phyloP scores from a whole-genome alignment of 1,140 invertebrate genomes.

The Drosophila insularis region DNA sequence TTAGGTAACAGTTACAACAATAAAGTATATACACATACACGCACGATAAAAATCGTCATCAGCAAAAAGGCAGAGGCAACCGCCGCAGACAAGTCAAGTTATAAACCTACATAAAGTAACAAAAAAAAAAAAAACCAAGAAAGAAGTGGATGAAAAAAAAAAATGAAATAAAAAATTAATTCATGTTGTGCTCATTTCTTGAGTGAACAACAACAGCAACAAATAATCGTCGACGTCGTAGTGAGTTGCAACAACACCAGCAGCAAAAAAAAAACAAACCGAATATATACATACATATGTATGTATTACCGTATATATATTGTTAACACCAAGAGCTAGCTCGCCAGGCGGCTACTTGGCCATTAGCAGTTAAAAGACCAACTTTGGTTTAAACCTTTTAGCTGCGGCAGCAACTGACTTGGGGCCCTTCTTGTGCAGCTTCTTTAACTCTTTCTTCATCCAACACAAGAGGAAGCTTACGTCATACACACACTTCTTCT shows the following conservation, averaged over 20 bases:
- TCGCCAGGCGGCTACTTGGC: neutral
- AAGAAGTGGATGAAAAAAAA: neutral
- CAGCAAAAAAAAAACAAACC: constrained; percentile 37
- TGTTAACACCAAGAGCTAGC: constrained; percentile 28
- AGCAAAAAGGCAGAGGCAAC: constrained; percentile 24
- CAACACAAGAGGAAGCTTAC: constrained; percentile 23
- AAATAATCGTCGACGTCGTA: constrained; percentile 29
- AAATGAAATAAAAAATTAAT: constrained; percentile 65
- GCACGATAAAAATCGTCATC: constrained; percentile 38
- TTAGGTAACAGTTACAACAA: constrained; percentile 77
- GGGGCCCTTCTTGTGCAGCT: constrained; percentile 26
- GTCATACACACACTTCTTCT: constrained; percentile 30
- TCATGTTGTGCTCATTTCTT: constrained; percentile 78
- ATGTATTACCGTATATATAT: too few relatives aligned
- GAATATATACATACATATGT: too few relatives aligned
- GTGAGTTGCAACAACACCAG: constrained; percentile 29
- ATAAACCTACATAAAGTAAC: constrained; percentile 74
- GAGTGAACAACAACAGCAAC: constrained; percentile 47
- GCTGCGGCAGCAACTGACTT: neutral
- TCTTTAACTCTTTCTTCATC: constrained; percentile 24
- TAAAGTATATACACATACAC: constrained; percentile 35
- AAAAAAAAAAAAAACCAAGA: constrained; percentile 20
- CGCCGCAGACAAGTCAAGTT: constrained; percentile 48
- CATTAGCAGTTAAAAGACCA: neutral
- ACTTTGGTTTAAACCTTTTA: constrained; percentile 19